Evolutionary conservation across 2,797 vertebrate species (phyloP), one percentile per base, ranked within the genome.

Genomic region (Siniperca undulata): DNA sequence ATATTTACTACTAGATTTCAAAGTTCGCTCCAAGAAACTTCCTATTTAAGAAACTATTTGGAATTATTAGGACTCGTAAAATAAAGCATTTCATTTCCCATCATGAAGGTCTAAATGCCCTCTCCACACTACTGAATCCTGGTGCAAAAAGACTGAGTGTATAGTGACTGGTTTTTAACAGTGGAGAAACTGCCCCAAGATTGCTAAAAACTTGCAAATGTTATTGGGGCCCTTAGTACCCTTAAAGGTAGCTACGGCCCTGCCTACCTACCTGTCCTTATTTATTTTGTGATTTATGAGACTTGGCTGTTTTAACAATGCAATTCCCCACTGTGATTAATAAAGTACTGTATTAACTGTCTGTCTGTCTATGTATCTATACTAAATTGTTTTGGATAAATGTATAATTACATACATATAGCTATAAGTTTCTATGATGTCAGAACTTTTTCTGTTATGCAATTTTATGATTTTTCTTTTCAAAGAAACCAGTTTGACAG

Each of bases 401-500:
- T 22, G 53, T 42, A 50, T 58, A 72, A 81, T 70, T 55, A 17
- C 16, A 67, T 30, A 24, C 38, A 14, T 1, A 3, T 5, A 19
- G 68, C 36, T 40, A 46, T 40, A 46, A 6, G 19, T 52, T 77
- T 78, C 60, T 56, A 34, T 27, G 20, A 64, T 19, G 52, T 88
- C 30, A 62, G 9, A 58, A 36, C 7, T 13, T 40, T 59, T 65
- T 27, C 42, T 72, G 38, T 53, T 22, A 3, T 53, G 12, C 66
- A 13, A 42, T 48, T 74, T 24, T 27, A 16, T 17, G 12, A 42
- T 36, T 66, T 50, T 48, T 64, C 36, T 64, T 27, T 9, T 56
- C 19, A 46, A 24, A 80, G 59, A 62, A 38, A 46, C 0, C 6
- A 66, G 74, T 92, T 94, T 94, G 94, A 94, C 87, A 74, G 92